Evolutionary conservation across 1,140 invertebrate species (phyloP).

Genomic region (Apis cerana): DNA sequence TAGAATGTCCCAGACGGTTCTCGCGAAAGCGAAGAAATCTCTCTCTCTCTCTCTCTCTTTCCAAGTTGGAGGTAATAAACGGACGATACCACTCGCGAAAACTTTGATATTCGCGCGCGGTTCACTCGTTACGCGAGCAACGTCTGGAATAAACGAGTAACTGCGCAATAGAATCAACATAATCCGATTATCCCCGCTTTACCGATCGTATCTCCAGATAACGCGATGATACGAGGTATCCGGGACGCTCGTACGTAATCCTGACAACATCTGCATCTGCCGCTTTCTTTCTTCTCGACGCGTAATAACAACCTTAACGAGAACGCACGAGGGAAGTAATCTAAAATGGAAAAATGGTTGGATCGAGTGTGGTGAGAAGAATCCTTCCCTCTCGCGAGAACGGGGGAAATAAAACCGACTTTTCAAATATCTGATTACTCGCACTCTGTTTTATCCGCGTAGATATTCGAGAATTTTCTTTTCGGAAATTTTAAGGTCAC

Average conservation of each 20-base stretch:
- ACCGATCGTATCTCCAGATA: conserved; percentile 34
- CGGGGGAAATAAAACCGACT: too few relatives aligned
- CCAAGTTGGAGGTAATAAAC: conserved; percentile 36
- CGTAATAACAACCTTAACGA: too few relatives aligned
- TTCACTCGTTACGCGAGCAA: background rate
- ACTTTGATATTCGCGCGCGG: background rate
- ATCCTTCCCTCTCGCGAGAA: too few relatives aligned
- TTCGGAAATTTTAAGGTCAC: too few relatives aligned
- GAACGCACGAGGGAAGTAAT: too few relatives aligned
- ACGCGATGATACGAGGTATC: conserved; percentile 27
- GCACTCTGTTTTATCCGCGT: too few relatives aligned
- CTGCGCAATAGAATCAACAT: conserved; percentile 26
- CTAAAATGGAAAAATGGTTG: too few relatives aligned
- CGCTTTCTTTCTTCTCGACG: too few relatives aligned
- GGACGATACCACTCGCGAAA: conserved; percentile 10
- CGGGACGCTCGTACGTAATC: conserved; percentile 6
- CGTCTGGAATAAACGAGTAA: conserved; percentile 34
- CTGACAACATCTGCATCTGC: conserved; percentile 24
- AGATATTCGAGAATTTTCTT: too few relatives aligned
- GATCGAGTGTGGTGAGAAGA: too few relatives aligned
- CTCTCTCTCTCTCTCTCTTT: background rate
- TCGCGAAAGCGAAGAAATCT: background rate
- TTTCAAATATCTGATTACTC: too few relatives aligned
- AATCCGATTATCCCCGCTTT: conserved; percentile 40
- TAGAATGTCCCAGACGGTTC: conserved; percentile 26